Evolutionary conservation across 2,113 vertebrate species (phyloP), one percentile per base, ranked within the genome.

Genomic region (Rhynchopsitta pachyrhyncha): DNA sequence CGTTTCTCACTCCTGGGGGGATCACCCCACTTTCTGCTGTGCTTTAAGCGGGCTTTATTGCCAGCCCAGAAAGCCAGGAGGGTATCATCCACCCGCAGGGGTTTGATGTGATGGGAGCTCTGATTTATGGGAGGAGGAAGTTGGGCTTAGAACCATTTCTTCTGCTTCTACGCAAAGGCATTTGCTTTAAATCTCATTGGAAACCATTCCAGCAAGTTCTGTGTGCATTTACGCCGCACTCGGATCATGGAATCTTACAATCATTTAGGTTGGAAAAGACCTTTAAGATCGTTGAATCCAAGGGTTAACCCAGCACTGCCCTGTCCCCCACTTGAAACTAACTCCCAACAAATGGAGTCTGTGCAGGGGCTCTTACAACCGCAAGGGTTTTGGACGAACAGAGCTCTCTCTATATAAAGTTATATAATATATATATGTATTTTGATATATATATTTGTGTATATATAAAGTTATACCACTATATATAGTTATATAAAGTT

Each of bases 251-350:
- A 8, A 20, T 37, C 60, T 55, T 35, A 18, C 62, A 10, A 14
- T 37, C 2, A 10, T 11, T 91, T 5, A 6, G 39, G n/a, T 4
- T 68, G 29, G 75, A 24, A 75, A 68, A 75, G 11, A 31, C 25
- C 11, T 35, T 86, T 11, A 11, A 33, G 82, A 62, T 33, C 27
- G 24, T 6, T 0, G 0, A 23, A 3, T 13, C 8, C 62, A 62
- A 10, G 16, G 13, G 52, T 19, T 8, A 52, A 59, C 49, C 4
- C 24, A 50, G 49, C 24, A 8, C 13, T 28, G 70, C 44, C 3
- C 0, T 2, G 42, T n/a, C n/a, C 15, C 47, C 18, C 47, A n/a
- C 9, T 10, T 42, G 49, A 44, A 55, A 31, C 46, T 50, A 25
- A 3, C 41, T 57, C 25, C 52, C 7, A 5, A 25, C 66, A 66